phyloP scores from a whole-genome alignment of 2,888 invertebrate species.

The Sarcophaga carnaria region DNA sequence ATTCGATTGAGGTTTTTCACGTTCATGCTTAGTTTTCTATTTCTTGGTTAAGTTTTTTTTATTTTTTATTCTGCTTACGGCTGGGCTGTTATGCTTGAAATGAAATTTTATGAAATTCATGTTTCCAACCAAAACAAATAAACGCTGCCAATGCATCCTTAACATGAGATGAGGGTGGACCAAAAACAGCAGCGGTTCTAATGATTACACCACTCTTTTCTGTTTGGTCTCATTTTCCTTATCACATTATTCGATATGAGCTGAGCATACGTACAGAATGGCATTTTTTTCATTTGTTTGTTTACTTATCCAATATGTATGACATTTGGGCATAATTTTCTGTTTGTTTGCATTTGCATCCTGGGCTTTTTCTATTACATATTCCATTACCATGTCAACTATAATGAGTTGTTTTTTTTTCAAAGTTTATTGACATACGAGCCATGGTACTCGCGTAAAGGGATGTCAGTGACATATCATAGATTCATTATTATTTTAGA shows the following conservation, averaged over 20 bases:
- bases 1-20: constrained; percentile 18
- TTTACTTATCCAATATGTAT: too few relatives aligned
- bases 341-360: neutral
- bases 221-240: neutral
- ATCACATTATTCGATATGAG: neutral
- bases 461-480: constrained; percentile 45
- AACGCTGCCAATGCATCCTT: neutral
- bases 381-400: constrained; percentile 22
- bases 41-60: constrained; percentile 6
- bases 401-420: constrained; percentile 48
- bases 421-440: neutral
- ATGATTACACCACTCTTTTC: constrained; percentile 46
- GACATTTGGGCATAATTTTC: neutral
- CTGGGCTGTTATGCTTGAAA: constrained; percentile 35
- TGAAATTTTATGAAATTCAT: constrained; percentile 43
- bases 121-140: constrained; percentile 53
- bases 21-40: constrained; percentile 18
- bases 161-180: constrained; percentile 63
- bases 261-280: too few relatives aligned
- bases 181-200: constrained; percentile 26
- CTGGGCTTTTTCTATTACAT: neutral
- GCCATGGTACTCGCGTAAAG: constrained; percentile 37
- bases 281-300: too few relatives aligned
- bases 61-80: constrained; percentile 3
- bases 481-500: constrained; percentile 8